Evolutionary conservation across 1,140 invertebrate species (phyloP).

Genomic region (Monochamus saltuarius): DNA sequence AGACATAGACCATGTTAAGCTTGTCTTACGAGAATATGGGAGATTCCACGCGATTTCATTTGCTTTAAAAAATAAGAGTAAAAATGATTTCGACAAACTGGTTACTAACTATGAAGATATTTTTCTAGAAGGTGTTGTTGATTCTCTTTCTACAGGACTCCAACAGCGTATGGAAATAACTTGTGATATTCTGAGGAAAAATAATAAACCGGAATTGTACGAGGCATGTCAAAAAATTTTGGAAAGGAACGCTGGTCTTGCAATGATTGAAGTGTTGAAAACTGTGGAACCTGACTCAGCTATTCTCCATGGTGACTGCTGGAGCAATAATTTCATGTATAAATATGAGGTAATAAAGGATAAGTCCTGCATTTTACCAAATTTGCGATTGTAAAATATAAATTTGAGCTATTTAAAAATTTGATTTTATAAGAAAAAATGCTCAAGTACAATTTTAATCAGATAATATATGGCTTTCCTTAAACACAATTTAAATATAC

Average conservation of each 20-base stretch:
- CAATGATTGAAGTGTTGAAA: conserved; percentile 23
- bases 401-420: too few species aligned
- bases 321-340: conserved; percentile 59
- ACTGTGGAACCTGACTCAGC: conserved; percentile 35
- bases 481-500: too few species aligned
- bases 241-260: conserved; percentile 8
- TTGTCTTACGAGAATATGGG: conserved; percentile 55
- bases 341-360: conserved; percentile 52
- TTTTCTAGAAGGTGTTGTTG: not conserved
- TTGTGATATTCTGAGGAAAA: conserved; percentile 15
- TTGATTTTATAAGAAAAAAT: too few species aligned
- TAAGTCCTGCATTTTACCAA: too few species aligned
- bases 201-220: conserved; percentile 22
- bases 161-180: not conserved
- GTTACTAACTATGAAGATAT: not conserved
- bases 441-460: too few species aligned
- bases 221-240: conserved; percentile 16
- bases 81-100: conserved; percentile 22
- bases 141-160: not conserved
- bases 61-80: conserved; percentile 52
- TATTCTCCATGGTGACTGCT: conserved; percentile 56
- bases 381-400: too few species aligned
- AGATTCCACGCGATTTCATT: conserved; percentile 58
- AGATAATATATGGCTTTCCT: too few species aligned
- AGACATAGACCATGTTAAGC: conserved; percentile 50